phyloP scores from a whole-genome alignment of 2,113 vertebrate genomes.

The Enhydra lutris region DNA sequence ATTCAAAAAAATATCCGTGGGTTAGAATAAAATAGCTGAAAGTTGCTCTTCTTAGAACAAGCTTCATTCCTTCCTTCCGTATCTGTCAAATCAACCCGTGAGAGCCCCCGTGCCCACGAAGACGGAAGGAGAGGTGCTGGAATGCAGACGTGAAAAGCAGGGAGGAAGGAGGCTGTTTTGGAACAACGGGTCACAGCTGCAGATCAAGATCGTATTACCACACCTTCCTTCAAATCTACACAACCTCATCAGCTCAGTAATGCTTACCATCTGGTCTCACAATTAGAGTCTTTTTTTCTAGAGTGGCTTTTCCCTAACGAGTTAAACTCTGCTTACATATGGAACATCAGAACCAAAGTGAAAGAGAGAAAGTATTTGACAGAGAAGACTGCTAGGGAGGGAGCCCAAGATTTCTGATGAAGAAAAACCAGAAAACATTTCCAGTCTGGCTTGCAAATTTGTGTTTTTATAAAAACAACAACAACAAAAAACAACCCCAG shows the following conservation, averaged over 20 bases:
- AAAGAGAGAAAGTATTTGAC: neutral
- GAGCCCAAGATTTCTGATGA: neutral
- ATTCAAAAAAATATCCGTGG: neutral
- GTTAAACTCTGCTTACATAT: conserved; percentile 44
- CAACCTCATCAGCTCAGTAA: conserved; percentile 22
- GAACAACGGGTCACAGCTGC: conserved; percentile 59
- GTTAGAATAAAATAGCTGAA: neutral
- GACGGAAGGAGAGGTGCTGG: conserved; percentile 27
- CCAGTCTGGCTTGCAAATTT: conserved; percentile 20
- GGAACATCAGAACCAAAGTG: conserved; percentile 23
- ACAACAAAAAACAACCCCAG: neutral
- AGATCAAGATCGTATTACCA: conserved; percentile 41
- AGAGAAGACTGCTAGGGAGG: conserved; percentile 4
- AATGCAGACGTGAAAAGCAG: neutral
- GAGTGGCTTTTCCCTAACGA: neutral
- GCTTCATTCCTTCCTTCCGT: neutral
- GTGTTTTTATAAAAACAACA: neutral
- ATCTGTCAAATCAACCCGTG: conserved; percentile 15
- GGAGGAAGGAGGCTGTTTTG: conserved; percentile 15
- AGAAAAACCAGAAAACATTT: conserved; percentile 37
- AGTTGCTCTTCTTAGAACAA: neutral
- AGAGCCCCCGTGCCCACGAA: neutral
- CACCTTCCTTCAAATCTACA: conserved; percentile 26
- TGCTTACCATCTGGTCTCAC: conserved; percentile 52
- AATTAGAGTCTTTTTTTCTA: conserved; percentile 27